Percentiles rank a stretch among this genome's conserved stretches.
Conservation (phyloP, 2,888 invertebrate species). For the Hirudinaria manillensis region DNA sequence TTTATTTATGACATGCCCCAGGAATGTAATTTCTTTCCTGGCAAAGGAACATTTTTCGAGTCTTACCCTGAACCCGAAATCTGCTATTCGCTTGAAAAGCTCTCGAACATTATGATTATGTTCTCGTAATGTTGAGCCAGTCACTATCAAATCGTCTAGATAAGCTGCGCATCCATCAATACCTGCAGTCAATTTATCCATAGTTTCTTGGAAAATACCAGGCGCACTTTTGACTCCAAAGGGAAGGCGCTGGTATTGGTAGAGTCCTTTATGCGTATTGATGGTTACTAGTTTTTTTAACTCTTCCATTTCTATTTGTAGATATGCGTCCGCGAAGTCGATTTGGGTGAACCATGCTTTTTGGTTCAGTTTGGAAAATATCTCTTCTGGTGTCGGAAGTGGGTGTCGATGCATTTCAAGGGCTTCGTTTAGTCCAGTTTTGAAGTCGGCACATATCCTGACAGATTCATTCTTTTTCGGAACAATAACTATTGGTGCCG, state of each 20-base stretch:
- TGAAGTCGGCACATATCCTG: slow-evolving; percentile 15
- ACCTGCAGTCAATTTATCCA: too few species aligned
- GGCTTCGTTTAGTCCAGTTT: slow-evolving; percentile 1
- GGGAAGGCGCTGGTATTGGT: background rate
- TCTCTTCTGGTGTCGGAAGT: background rate
- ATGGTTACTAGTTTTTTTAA: background rate
- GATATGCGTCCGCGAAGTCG: background rate
- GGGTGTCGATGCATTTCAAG: slow-evolving; percentile 11
- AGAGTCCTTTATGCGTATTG: background rate
- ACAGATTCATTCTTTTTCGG: background rate
- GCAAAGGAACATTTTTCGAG: background rate
- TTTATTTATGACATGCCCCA: too few species aligned
- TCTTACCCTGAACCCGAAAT: background rate
- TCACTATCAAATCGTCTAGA: too few species aligned
- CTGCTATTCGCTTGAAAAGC: background rate
- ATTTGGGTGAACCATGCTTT: background rate
- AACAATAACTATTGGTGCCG: background rate
- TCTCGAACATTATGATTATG: too few species aligned
- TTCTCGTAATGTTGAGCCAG: too few species aligned
- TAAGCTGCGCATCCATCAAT: too few species aligned
- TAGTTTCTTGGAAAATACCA: too few species aligned
- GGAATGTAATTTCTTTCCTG: background rate
- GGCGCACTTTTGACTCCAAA: too few species aligned
- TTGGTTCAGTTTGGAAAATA: background rate
- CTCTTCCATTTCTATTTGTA: background rate